phyloP scores from a whole-genome alignment of 2,797 vertebrate species.

The Microcaecilia unicolor region DNA sequence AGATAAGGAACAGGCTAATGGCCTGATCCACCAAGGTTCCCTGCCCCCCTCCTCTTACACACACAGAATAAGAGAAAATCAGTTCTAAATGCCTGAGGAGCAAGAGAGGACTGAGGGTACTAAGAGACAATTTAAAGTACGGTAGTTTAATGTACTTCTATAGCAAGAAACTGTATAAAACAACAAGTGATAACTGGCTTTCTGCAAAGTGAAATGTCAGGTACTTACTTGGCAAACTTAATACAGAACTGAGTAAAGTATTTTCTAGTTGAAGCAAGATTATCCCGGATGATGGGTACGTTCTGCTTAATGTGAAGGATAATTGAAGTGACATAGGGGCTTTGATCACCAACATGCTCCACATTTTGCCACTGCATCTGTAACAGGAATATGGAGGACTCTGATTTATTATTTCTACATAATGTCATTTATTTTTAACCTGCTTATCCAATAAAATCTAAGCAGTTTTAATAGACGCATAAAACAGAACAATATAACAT shows the following conservation, averaged over 20 bases:
- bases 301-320: slow-evolving; percentile 98
- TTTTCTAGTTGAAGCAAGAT: slow-evolving; percentile 91
- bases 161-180: too few species aligned
- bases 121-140: background rate
- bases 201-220: fast-evolving
- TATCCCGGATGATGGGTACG: slow-evolving; percentile 92
- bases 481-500: background rate
- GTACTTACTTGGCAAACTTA: slow-evolving; percentile 92
- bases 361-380: slow-evolving; percentile 99
- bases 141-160: fast-evolving
- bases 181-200: too few species aligned
- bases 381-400: too few species aligned
- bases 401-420: too few species aligned
- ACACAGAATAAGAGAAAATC: too few species aligned
- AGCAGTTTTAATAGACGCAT: background rate
- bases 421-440: too few species aligned
- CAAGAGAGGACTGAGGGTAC: background rate
- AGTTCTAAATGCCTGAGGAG: background rate
- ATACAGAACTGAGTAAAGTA: slow-evolving; percentile 99
- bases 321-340: slow-evolving; percentile 94
- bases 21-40: too few species aligned
- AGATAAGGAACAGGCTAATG: too few species aligned
- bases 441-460: slow-evolving; percentile 1
- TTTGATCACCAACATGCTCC: slow-evolving; percentile 96
- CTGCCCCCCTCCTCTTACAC: too few species aligned